Evolutionary conservation across 2,797 vertebrate species (phyloP), one percentile per base, ranked within the genome.

Genomic region (Bovichtus diacanthus): DNA sequence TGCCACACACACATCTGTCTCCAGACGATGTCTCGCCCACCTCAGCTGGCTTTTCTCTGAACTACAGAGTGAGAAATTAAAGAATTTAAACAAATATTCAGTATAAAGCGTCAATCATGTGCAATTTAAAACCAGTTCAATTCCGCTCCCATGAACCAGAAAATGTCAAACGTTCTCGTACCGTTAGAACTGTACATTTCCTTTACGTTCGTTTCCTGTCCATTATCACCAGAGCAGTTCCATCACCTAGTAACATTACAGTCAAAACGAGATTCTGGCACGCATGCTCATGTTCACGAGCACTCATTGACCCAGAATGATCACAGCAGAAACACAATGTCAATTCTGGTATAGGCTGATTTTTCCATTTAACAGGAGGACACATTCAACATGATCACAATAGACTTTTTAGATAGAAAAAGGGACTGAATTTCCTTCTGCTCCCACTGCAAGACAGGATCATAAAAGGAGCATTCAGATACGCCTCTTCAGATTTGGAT

Each of bases 1-100:
- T 36, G 94, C 94, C 79, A 96, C 95, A 46, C 95, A 98, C 80
- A 96, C 94, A 60, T 99, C 97, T 19, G 98, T 93, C 87, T 97
- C 96, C 93, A 99, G 92, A 47, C 94, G 78, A 77, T 94, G 96
- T 65, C 94, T 89, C 58, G 95, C 94, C 88, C 76, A 95, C 72
- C 72, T 90, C 89, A 91, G 39, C 3, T 96, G 95, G 64, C 70
- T 90, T 80, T 96, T 96, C 83, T 96, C 94, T 66, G 95, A 96
- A 86, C 97, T 98, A 46, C 29, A 78, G 66, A 29, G 43, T 21
- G 44, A 82, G n/a, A 75, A 67, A 70, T 4, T 6, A 66, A 43
- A 68, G 3, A 23, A 47, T 27, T 55, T 47, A 27, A 61, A 63
- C 19, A 60, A 21, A 81, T 15, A 70, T 16, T 73, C 25, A 49